A percentile compares a stretch with the other conserved stretches of the same genome.
Conservation (phyloP, 64 coral and sea anemone genomes). For the Stichodactyla mertensii region DNA sequence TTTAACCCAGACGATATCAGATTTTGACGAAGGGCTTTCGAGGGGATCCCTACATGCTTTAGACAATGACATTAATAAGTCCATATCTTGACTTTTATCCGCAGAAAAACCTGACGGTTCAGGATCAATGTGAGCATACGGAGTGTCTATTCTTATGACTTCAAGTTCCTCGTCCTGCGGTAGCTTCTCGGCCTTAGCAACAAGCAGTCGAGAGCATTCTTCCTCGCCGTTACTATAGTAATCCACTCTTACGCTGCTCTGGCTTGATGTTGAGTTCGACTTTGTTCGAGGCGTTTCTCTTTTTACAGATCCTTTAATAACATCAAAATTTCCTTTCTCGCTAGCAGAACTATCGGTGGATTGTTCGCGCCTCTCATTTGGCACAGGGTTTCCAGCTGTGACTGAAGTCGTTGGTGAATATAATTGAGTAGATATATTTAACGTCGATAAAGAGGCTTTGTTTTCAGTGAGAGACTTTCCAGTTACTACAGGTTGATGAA, state of each 20-base stretch:
- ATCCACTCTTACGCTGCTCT: background rate
- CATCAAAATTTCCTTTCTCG: background rate
- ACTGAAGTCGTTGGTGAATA: background rate
- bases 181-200: constrained; percentile 20
- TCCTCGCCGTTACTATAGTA: background rate
- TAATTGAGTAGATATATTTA: background rate
- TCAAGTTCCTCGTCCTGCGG: constrained; percentile 22
- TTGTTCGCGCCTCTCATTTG: background rate
- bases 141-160: constrained; percentile 8
- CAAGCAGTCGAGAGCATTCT: constrained; percentile 5
- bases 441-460: background rate
- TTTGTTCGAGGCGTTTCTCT: background rate
- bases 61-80: constrained; percentile 3
- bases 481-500: background rate
- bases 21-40: constrained; percentile 16
- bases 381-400: background rate
- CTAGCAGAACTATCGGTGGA: background rate
- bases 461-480: background rate
- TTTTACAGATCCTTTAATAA: background rate
- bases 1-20: constrained; percentile 9
- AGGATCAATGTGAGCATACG: background rate
- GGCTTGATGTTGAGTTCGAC: background rate
- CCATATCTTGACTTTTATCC: background rate
- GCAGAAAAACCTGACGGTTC: background rate
- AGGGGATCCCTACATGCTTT: background rate